Conservation (phyloP, 2,888 invertebrate genomes). For the Incurvaria masculella region DNA sequence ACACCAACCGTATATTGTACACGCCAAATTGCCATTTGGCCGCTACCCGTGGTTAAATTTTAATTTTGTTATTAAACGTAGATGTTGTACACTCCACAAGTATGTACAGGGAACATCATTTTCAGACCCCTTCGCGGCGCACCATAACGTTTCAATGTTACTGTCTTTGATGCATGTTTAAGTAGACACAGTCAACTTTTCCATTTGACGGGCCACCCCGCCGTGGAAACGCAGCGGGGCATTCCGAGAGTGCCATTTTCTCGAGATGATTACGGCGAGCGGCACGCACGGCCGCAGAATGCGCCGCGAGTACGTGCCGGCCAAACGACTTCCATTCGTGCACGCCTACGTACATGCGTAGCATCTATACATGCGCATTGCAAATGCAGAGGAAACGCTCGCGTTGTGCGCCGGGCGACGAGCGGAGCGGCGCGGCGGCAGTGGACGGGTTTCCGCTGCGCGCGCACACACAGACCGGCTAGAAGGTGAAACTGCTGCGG, state of each 20-base stretch:
- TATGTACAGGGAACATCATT: too few relatives aligned
- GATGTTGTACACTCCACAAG: too few relatives aligned
- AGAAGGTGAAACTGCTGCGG: constrained; percentile 4
- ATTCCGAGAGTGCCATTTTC: not conserved
- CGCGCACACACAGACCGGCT: too few relatives aligned
- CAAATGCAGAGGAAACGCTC: not conserved
- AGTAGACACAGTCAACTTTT: not conserved
- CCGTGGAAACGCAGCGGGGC: not conserved
- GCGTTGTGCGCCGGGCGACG: not conserved
- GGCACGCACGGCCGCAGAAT: not conserved
- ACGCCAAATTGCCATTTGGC: too few relatives aligned
- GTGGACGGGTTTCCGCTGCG: not conserved
- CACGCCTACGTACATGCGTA: not conserved
- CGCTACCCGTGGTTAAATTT: too few relatives aligned
- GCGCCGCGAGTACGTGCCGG: not conserved
- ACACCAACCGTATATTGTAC: too few relatives aligned
- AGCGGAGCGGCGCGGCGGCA: not conserved
- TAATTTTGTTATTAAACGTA: too few relatives aligned
- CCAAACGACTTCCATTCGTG: too few relatives aligned
- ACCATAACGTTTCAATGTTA: too few relatives aligned
- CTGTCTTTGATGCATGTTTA: too few relatives aligned
- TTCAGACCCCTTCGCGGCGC: too few relatives aligned
- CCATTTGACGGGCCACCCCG: not conserved
- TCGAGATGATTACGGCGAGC: not conserved
- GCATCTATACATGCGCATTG: not conserved